Evolutionary conservation across 2,113 vertebrate species (phyloP), one percentile per base, ranked within the genome.

Genomic region (Suncus etruscus): DNA sequence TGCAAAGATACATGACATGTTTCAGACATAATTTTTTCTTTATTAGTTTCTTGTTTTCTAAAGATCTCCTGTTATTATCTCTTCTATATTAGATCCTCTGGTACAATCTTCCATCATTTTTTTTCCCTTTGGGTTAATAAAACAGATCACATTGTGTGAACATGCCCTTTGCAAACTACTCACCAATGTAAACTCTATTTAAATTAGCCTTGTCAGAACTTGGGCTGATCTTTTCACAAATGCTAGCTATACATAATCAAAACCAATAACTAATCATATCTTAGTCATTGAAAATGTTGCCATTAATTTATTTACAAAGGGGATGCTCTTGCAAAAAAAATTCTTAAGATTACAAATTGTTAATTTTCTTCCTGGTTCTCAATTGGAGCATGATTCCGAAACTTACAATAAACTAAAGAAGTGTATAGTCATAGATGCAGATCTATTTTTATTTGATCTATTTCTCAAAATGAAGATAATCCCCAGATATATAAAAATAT

Each of bases 161-260:
- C 20, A 39, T 83, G 54, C 31, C 61, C 58, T 92, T 93, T 90
- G 82, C 70, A 94, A 93, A 78, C 12, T 87, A 29, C 29, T 92
- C 16, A 63, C 54, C 32, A 90, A 85, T 85, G 50, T 75, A 68
- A 92, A 92, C 18, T 90, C 27, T 90, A 66, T 89, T 95, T 73
- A 89, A 83, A 92, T 94, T 75, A 92, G 16, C 51, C 51, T 83
- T 82, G 11, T 88, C 77, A 81, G 83, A 88, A 78, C 45, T 18
- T 10, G 11, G 50, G 61, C 75, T 83, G 31, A 12, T 83, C 39
- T 45, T 76, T 90, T 91, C 85, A 85, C 20, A 86, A 70, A 82
- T 83, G 81, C 31, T 84, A 39, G 54, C 10, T 58, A 90, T 18
- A 83, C 10, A 61, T 89, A 92, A 84, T 45, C 89, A 45, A 87